Evolutionary conservation across 1,140 invertebrate genomes (phyloP).

Genomic region (Macrobrachium rosenbergii): DNA sequence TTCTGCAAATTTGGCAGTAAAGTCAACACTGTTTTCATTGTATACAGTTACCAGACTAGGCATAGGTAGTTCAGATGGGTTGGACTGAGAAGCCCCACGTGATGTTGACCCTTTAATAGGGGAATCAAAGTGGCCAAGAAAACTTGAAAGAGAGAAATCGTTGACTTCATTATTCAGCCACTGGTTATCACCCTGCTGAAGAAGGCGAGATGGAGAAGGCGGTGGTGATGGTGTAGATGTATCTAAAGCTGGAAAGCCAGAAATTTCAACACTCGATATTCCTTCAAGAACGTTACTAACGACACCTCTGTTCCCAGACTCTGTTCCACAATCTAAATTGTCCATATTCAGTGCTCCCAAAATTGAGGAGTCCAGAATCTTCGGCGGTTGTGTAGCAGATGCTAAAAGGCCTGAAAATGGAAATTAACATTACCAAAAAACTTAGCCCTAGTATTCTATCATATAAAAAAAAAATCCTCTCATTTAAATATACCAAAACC

Average conservation of each 20-base stretch:
- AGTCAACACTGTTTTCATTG: slow-evolving; percentile 60
- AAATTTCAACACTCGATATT: slow-evolving; percentile 21
- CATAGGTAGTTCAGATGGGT: slow-evolving; percentile 8
- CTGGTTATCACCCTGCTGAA: slow-evolving; percentile 78
- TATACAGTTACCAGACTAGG: slow-evolving; percentile 49
- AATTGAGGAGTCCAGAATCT: slow-evolving; percentile 11
- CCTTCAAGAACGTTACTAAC: neutral
- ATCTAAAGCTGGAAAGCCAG: slow-evolving; percentile 46
- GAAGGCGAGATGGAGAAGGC: slow-evolving; percentile 81
- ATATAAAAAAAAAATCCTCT: too few relatives aligned
- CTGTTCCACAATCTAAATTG: neutral
- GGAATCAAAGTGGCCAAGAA: slow-evolving; percentile 83
- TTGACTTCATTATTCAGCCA: slow-evolving; percentile 81
- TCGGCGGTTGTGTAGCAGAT: slow-evolving; percentile 47
- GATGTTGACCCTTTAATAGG: slow-evolving; percentile 72
- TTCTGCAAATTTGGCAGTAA: slow-evolving; percentile 54
- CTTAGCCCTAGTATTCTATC: neutral
- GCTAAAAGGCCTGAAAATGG: slow-evolving; percentile 41
- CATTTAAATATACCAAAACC: too few relatives aligned
- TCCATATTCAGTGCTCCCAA: slow-evolving; percentile 5
- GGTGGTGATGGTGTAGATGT: slow-evolving; percentile 68
- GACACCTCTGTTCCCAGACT: neutral
- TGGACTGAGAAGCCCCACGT: slow-evolving; percentile 18
- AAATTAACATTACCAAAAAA: neutral
- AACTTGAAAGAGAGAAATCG: slow-evolving; percentile 86